Conservation (phyloP, 2,888 invertebrate species). For the Napeogenes sylphis region DNA sequence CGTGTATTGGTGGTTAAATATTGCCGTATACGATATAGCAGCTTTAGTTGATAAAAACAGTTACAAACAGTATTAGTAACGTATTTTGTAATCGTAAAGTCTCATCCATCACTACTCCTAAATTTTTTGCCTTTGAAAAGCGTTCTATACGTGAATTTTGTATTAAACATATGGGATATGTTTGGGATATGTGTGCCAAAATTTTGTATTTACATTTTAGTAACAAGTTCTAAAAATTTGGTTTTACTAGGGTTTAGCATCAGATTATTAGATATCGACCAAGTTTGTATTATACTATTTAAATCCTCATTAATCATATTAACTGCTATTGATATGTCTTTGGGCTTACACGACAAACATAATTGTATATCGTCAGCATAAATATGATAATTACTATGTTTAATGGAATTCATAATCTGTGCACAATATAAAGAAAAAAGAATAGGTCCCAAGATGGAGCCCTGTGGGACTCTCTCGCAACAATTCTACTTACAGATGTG, state of each 20-base stretch:
- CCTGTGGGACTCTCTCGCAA: background rate
- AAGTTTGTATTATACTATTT: background rate
- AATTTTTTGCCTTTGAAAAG: background rate
- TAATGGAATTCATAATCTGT: background rate
- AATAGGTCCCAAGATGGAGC: background rate
- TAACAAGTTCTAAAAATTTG: background rate
- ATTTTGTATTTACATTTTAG: background rate
- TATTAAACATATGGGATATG: too few species aligned
- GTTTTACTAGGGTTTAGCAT: background rate
- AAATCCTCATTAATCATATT: background rate
- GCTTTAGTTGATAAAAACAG: background rate
- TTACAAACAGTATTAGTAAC: background rate
- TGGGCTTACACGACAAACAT: background rate
- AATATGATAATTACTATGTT: background rate
- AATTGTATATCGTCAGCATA: background rate
- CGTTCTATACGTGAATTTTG: background rate
- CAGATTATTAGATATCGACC: background rate
- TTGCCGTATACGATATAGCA: background rate
- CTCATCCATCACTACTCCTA: background rate
- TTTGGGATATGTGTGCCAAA: background rate
- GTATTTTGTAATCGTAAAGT: background rate
- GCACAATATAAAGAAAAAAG: background rate
- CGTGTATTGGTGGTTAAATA: background rate
- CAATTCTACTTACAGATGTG: too few species aligned
- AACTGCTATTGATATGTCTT: background rate